These are phyloP conservation scores for Arion vulgaris DNA, from an alignment of 1,140 invertebrate genomes.

Conservation along the genomic window DNA sequence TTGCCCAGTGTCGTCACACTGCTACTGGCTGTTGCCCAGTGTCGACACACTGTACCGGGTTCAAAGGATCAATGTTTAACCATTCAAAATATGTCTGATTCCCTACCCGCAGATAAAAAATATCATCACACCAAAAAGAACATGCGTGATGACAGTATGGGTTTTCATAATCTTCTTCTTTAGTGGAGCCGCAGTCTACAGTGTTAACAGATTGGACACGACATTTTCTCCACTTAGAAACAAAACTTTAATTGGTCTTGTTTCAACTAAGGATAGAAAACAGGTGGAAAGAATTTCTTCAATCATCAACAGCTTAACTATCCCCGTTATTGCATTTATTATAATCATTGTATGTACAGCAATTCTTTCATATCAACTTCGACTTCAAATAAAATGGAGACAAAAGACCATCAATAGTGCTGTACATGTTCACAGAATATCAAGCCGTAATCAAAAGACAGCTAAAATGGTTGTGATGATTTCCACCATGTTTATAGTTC, in stretches of 20 bases:
- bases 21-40: too few relatives aligned
- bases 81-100: too few relatives aligned
- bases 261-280: not conserved
- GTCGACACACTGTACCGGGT: too few relatives aligned
- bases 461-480: slow-evolving; percentile 18
- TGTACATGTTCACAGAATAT: not conserved
- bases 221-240: not conserved
- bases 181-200: slow-evolving; percentile 11
- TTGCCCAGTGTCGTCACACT: too few relatives aligned
- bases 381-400: not conserved
- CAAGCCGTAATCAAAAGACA: slow-evolving; percentile 8
- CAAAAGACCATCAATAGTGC: not conserved
- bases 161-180: not conserved
- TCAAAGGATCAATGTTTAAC: too few relatives aligned
- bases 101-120: not conserved
- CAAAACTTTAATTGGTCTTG: slow-evolving; percentile 10
- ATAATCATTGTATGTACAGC: not conserved
- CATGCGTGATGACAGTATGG: not conserved
- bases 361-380: not conserved
- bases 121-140: not conserved
- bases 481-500: slow-evolving; percentile 7
- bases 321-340: not conserved
- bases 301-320: slow-evolving; percentile 2
- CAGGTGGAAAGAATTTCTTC: not conserved
- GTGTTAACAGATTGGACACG: not conserved